Conservation (phyloP, 2,113 vertebrate genomes). For the Triplophysa dalaica region DNA sequence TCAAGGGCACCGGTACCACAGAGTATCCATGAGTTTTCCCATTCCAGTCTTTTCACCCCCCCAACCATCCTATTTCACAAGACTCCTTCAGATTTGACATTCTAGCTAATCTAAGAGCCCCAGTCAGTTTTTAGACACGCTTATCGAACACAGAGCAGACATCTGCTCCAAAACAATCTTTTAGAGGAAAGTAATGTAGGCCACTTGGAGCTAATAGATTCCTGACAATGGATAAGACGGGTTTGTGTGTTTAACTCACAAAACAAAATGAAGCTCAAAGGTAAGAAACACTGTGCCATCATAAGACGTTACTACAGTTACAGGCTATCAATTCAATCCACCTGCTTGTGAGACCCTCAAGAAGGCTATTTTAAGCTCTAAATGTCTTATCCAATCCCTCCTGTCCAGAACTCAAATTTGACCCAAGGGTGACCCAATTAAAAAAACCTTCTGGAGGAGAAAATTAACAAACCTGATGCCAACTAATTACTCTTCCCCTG, state of each 20-base stretch:
- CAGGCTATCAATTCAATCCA: conserved; percentile 70
- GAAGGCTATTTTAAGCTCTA: conserved; percentile 54
- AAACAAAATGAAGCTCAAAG: neutral
- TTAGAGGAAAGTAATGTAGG: neutral
- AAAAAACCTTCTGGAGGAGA: conserved; percentile 62
- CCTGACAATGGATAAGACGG: neutral
- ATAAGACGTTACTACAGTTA: conserved; percentile 64
- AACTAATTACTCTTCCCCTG: conserved; percentile 66
- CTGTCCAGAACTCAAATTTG: conserved; percentile 71
- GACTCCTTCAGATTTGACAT: neutral
- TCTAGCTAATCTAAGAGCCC: neutral
- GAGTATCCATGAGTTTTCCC: conserved; percentile 29
- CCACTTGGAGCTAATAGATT: neutral
- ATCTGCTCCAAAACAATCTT: neutral
- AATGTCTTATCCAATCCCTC: conserved; percentile 74
- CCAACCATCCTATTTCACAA: conserved; percentile 13
- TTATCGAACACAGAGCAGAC: neutral
- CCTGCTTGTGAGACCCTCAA: conserved; percentile 59
- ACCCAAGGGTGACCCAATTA: conserved; percentile 75
- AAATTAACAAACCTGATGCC: conserved; percentile 73
- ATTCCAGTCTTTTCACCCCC: conserved; percentile 34
- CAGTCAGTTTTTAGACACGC: neutral
- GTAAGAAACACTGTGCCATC: conserved; percentile 58
- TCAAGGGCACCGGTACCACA: conserved; percentile 1
- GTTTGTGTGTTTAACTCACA: neutral